Evolutionary conservation across 2,797 vertebrate genomes (phyloP), one percentile per base, ranked within the genome.

Genomic region (Antennarius maculatus): DNA sequence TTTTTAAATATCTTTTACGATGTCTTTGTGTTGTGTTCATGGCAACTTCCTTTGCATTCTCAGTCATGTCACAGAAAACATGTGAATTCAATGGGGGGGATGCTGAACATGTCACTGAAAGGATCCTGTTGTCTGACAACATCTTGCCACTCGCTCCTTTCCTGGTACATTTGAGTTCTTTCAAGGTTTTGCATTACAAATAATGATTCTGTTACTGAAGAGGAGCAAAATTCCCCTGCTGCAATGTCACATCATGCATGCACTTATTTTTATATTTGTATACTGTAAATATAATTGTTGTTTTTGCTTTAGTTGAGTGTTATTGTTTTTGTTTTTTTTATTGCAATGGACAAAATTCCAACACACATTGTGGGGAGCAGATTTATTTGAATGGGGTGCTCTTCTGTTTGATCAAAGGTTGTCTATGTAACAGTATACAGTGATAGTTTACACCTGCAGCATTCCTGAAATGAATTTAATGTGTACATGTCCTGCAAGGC

Each of bases 191-290:
- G 52, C 56, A 3, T 76, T 80, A 75, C 77, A 71, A 75, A 83
- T 73, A 76, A 81, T 71, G 66, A 18, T 52, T 50, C 59, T 62
- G 67, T 77, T 45, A 61, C 46, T 67, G 57, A 43, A 62, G 52
- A 34, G 69, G n/a, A 54, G 18, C 29, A 55, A 41, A 34, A 46
- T 3, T 60, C 61, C 66, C 60, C 28, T 58, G 78, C 76, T 76
- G 69, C 61, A 61, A 50, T 61, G 57, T 66, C 54, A 17, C 78
- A 73, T 75, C 64, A 55, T 76, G 68, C 69, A 83, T 78, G 88
- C 88, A 90, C 86, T 89, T 91, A 89, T 77, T 82, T 79, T 61
- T 61, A 41, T 62, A 52, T 28, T 41, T 54, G 69, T 58, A 53
- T 57, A 41, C 66, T 56, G 52, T 52, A 60, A 46, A 50, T 70